Evolutionary conservation across 2,888 invertebrate genomes (phyloP).

Genomic region (Euclidia mi): DNA sequence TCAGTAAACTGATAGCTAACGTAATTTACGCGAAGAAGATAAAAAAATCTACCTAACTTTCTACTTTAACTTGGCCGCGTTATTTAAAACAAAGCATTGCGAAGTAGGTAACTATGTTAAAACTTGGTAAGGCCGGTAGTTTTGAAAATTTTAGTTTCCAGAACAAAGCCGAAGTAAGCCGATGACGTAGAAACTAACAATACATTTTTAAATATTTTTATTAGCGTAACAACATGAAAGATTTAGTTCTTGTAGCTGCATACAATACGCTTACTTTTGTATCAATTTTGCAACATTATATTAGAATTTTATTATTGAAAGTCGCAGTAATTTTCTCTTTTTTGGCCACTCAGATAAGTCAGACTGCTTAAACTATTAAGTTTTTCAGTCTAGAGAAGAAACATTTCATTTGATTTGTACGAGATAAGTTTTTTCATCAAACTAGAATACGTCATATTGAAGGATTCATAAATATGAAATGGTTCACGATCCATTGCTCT

Average conservation of each 20-base stretch:
- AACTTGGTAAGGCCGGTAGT: conserved; percentile 28
- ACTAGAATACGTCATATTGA: conserved; percentile 38
- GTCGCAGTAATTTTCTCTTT: background rate
- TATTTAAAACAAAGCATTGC: conserved; percentile 33
- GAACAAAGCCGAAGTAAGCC: conserved; percentile 19
- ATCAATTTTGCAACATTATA: background rate
- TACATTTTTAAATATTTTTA: too few species aligned
- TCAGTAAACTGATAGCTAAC: conserved; percentile 17
- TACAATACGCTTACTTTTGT: too few species aligned
- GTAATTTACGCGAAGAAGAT: conserved; percentile 16
- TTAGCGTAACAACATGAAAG: too few species aligned
- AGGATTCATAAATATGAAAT: conserved; percentile 37
- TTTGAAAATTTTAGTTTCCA: conserved; percentile 24
- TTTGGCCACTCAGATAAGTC: background rate
- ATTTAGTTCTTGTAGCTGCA: too few species aligned
- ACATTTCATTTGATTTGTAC: conserved; percentile 40
- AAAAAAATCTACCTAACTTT: background rate
- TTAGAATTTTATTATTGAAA: background rate
- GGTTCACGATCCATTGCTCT: conserved; percentile 40
- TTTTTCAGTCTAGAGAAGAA: conserved; percentile 22
- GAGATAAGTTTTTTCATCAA: conserved; percentile 33
- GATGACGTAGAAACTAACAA: background rate
- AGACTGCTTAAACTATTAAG: background rate
- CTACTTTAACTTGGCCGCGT: too few species aligned
- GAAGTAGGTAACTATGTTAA: conserved; percentile 30